Evolutionary conservation across 2,113 vertebrate species (phyloP), one percentile per base, ranked within the genome.

Genomic region (Hippolais icterina): DNA sequence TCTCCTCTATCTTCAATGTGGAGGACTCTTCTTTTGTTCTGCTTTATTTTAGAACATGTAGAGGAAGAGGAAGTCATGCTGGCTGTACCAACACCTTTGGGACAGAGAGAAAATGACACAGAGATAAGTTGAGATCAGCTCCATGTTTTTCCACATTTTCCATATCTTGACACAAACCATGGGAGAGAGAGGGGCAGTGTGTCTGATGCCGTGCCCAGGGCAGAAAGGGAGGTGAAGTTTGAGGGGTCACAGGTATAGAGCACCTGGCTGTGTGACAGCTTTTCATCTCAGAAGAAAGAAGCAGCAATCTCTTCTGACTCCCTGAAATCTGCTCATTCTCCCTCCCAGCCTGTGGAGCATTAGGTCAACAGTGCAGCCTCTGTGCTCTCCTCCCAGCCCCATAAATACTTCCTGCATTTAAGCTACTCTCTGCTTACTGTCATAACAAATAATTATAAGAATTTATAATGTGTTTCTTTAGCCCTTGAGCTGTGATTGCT

Each of bases 111-210:
- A 59, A 54, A 59, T 27, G 13, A 33, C 29, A 3, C 25, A 66
- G 33, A 56, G 21, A 5, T 28, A 61, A 74, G 8, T 0, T 49
- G 54, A 80, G n/a, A 65, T 53, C 27, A 61, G 33, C 28, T 60
- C n/a, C 15, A 2, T 0, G 0, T 41, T 74, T 41, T 57, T 9
- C 41, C 85, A 19, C 7, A 8, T 37, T 54, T 70, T 84, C 46
- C 4, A 1, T 3, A 1, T 35, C 44, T 80, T 52, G 61, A 23
- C n/a, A 20, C 13, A 53, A 61, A 28, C 6, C 0, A 0, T 0
- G 1, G 59, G 15, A 50, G 63, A 8, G 44, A 68, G 52, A 41
- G 31, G 37, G 11, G 15, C n/a, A 65, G 31, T 37, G 56, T 46
- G 44, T n/a, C 18, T 21, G 29, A 3, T 25, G 56, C 49, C 33